These are phyloP conservation scores for Hydrozoanthus tunicans DNA, from an alignment of 64 coral and sea anemone species.

Conservation along the genomic window DNA sequence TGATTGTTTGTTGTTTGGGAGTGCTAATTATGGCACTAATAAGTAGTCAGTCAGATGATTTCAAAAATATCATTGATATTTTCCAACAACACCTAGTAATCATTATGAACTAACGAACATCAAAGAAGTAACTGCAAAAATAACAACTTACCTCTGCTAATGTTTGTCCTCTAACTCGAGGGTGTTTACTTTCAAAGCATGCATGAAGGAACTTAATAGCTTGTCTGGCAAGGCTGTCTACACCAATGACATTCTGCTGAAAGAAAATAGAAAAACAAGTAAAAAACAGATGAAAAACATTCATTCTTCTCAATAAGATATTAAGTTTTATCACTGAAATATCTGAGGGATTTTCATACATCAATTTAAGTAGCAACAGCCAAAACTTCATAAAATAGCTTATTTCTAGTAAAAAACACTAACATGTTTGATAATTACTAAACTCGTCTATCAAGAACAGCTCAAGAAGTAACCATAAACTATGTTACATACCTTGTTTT, in stretches of 20 bases:
- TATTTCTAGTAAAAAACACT: neutral
- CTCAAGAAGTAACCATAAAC: too few relatives aligned
- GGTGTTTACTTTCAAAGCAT: conserved; percentile 85
- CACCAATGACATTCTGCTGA: conserved; percentile 63
- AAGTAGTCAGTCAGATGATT: too few relatives aligned
- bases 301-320: neutral
- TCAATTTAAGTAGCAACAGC: too few relatives aligned
- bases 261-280: neutral
- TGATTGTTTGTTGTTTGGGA: too few relatives aligned
- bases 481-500: conserved; percentile 57
- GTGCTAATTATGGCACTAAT: too few relatives aligned
- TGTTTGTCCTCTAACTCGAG: conserved; percentile 84
- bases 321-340: neutral
- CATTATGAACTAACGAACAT: neutral
- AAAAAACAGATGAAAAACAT: neutral
- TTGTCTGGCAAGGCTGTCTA: conserved; percentile 82
- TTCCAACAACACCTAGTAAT: too few relatives aligned
- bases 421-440: too few relatives aligned
- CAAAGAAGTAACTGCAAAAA: neutral
- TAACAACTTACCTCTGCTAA: conserved; percentile 63
- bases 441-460: too few relatives aligned
- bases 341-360: too few relatives aligned
- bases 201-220: conserved; percentile 88
- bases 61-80: too few relatives aligned
- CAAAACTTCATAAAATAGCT: too few relatives aligned